Percentiles rank a stretch among this genome's conserved stretches.
phyloP scores from a whole-genome alignment of 2,113 vertebrate species.

The Centrocercus urophasianus region DNA sequence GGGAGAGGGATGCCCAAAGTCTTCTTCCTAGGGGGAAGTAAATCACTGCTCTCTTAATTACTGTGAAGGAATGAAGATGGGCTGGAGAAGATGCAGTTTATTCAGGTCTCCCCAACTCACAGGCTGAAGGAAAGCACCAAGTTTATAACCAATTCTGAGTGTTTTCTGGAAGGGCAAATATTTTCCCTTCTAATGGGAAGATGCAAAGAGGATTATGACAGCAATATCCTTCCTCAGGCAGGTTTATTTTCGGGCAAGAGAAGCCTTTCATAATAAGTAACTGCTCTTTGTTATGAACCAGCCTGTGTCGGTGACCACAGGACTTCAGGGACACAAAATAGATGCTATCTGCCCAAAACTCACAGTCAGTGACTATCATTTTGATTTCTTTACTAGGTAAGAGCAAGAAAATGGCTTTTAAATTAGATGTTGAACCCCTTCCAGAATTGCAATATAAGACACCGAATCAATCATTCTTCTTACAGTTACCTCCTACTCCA shows the following conservation, averaged over 20 bases:
- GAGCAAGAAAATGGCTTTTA: slow-evolving; percentile 35
- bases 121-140: not conserved
- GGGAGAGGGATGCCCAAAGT: not conserved
- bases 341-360: slow-evolving; percentile 18
- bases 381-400: slow-evolving; percentile 26
- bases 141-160: not conserved
- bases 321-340: not conserved
- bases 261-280: not conserved
- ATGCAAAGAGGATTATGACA: not conserved
- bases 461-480: slow-evolving; percentile 52
- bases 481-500: slow-evolving; percentile 53
- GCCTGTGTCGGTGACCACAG: not conserved
- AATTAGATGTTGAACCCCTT: slow-evolving; percentile 51
- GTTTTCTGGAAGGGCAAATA: not conserved
- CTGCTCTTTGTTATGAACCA: not conserved
- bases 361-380: slow-evolving; percentile 17
- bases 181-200: not conserved
- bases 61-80: not conserved
- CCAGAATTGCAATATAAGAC: slow-evolving; percentile 50
- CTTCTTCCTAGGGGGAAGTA: not conserved
- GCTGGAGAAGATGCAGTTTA: not conserved
- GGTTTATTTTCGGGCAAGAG: not conserved
- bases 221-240: not conserved
- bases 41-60: not conserved
- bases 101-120: not conserved